Conservation (phyloP, 2,797 vertebrate genomes). For the Orestias chungarensis region DNA sequence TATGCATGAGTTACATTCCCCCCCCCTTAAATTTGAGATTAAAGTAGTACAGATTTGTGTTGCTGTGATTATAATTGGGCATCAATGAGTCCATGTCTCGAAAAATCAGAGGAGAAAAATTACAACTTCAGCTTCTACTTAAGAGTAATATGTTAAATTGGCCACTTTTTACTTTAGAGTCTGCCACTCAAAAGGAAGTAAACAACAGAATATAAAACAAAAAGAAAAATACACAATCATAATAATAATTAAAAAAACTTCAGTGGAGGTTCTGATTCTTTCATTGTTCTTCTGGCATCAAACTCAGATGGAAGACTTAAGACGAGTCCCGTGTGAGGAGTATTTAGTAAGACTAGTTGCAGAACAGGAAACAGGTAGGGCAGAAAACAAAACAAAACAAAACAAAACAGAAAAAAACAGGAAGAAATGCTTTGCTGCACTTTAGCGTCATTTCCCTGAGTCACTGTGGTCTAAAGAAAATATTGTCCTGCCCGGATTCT, state of each 20-base stretch:
- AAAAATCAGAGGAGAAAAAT: slow-evolving; percentile 3
- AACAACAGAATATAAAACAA: background rate
- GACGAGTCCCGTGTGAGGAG: slow-evolving; percentile 14
- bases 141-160: slow-evolving; percentile 39
- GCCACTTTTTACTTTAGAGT: slow-evolving; percentile 35
- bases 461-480: slow-evolving; percentile 27
- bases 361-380: slow-evolving; percentile 43
- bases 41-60: slow-evolving; percentile 11
- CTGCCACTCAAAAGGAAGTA: slow-evolving; percentile 16
- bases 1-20: slow-evolving; percentile 31
- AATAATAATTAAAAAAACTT: slow-evolving; percentile 8
- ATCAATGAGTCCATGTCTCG: background rate
- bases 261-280: slow-evolving; percentile 17
- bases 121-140: slow-evolving; percentile 31
- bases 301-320: slow-evolving; percentile 8
- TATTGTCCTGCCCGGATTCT: slow-evolving; percentile 33
- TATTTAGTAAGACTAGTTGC: slow-evolving; percentile 24
- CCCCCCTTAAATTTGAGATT: slow-evolving; percentile 9
- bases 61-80: slow-evolving; percentile 6
- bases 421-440: slow-evolving; percentile 42
- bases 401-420: too few species aligned
- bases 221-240: slow-evolving; percentile 7
- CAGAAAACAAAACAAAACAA: too few species aligned
- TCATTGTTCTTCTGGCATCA: slow-evolving; percentile 38
- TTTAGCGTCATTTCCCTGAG: slow-evolving; percentile 52